Evolutionary conservation across 2,888 invertebrate genomes (phyloP).

Genomic region (Protonemura montana): DNA sequence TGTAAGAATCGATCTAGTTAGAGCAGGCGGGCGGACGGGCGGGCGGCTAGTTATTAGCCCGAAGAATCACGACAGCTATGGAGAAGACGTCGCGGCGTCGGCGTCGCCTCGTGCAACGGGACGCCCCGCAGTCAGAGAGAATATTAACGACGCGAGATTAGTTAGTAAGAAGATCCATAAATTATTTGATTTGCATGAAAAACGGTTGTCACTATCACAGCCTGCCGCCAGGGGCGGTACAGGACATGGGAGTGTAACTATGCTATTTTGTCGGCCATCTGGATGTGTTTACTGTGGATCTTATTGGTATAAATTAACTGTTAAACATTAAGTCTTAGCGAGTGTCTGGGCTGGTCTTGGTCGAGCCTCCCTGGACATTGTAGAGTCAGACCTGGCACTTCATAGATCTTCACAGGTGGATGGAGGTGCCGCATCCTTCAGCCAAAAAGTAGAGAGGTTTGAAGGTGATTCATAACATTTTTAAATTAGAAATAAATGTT

Average conservation of each 20-base stretch:
- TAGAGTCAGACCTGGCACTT: too few relatives aligned
- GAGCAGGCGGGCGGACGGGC: neutral
- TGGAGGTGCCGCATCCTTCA: too few relatives aligned
- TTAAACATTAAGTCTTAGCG: neutral
- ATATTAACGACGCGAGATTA: conserved; percentile 36
- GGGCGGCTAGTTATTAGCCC: conserved; percentile 26
- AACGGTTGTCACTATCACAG: conserved; percentile 36
- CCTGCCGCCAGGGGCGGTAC: neutral
- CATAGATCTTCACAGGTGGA: too few relatives aligned
- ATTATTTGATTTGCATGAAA: conserved; percentile 34
- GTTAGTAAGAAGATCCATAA: conserved; percentile 40
- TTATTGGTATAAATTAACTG: conserved; percentile 18
- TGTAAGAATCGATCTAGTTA: conserved; percentile 8
- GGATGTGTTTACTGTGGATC: neutral
- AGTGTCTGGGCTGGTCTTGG: neutral
- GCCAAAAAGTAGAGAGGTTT: too few relatives aligned
- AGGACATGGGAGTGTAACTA: neutral
- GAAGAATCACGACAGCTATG: neutral
- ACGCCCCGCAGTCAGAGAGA: conserved; percentile 31
- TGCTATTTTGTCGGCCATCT: conserved; percentile 25
- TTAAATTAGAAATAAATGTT: too few relatives aligned
- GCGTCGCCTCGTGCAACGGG: conserved; percentile 27
- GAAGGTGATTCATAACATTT: too few relatives aligned
- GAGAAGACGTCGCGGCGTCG: conserved; percentile 20
- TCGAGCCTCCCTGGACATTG: neutral